These are phyloP conservation scores for Siphlonurus alternatus DNA, from an alignment of 2,888 invertebrate genomes.

Conservation along the genomic window DNA sequence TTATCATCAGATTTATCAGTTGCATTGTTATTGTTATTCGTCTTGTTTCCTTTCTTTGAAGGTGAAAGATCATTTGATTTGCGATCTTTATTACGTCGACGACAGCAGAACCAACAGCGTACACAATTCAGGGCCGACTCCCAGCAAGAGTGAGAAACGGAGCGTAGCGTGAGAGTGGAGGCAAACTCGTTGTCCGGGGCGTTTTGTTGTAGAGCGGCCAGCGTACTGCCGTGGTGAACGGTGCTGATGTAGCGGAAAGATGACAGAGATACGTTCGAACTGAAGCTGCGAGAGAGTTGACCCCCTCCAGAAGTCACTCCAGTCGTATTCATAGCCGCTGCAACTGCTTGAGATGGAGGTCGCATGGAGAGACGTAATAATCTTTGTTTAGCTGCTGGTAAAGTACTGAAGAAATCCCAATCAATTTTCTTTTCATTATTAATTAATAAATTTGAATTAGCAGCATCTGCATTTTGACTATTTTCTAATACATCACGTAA, in stretches of 20 bases:
- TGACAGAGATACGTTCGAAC: background rate
- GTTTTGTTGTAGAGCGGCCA: conserved; percentile 53
- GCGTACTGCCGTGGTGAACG: conserved; percentile 68
- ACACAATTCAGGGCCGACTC: background rate
- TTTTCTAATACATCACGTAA: conserved; percentile 12
- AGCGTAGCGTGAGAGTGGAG: conserved; percentile 48
- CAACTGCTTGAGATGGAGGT: background rate
- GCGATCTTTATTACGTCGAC: background rate
- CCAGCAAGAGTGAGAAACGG: background rate
- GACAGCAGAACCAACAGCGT: background rate
- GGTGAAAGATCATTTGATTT: too few relatives aligned
- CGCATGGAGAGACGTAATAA: conserved; percentile 11
- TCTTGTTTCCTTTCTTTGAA: background rate
- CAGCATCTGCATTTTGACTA: background rate
- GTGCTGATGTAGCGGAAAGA: conserved; percentile 56
- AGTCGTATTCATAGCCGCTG: background rate
- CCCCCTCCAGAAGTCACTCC: background rate
- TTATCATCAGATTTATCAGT: background rate
- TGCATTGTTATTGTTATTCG: background rate
- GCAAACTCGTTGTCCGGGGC: conserved; percentile 32
- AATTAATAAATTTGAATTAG: background rate
- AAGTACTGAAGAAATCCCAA: conserved; percentile 10
- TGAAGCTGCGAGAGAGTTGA: background rate
- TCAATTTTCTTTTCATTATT: conserved; percentile 8
- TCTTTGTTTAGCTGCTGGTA: conserved; percentile 11